These are phyloP conservation scores for Archegozetes longisetosus DNA, from an alignment of 1,140 invertebrate genomes.

Conservation along the genomic window DNA sequence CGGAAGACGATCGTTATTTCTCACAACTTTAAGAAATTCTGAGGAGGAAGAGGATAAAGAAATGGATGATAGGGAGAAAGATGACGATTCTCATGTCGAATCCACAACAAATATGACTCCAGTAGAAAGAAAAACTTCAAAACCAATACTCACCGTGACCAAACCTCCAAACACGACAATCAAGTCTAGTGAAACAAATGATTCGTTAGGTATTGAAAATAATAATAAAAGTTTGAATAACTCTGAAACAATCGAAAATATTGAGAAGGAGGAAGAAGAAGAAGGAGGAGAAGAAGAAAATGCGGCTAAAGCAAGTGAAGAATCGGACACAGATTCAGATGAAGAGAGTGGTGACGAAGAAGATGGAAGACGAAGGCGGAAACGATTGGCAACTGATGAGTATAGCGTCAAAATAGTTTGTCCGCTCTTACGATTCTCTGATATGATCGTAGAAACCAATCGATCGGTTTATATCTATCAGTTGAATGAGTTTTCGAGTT, in stretches of 20 bases:
- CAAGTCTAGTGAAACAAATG: not conserved
- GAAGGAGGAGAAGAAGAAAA: not conserved
- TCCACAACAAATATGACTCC: not conserved
- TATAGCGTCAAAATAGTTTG: not conserved
- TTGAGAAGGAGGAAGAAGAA: slow-evolving; percentile 10
- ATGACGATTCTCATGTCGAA: not conserved
- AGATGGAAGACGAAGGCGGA: not conserved
- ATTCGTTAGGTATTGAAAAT: not conserved
- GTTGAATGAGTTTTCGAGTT: not conserved
- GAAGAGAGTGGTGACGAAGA: not conserved
- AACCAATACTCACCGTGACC: not conserved
- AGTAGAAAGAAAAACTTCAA: not conserved
- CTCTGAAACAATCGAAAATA: no score
- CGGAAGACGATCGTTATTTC: slow-evolving; percentile 8
- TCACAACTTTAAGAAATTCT: not conserved
- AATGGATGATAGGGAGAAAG: not conserved
- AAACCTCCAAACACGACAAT: no score
- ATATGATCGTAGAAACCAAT: not conserved
- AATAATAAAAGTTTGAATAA: not conserved
- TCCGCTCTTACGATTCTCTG: not conserved
- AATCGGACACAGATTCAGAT: not conserved
- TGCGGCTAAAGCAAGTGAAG: not conserved
- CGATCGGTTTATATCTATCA: not conserved
- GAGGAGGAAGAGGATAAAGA: not conserved
- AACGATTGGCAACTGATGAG: not conserved